These are phyloP conservation scores for Rutpela maculata DNA, from an alignment of 2,888 invertebrate species.

Conservation along the genomic window DNA sequence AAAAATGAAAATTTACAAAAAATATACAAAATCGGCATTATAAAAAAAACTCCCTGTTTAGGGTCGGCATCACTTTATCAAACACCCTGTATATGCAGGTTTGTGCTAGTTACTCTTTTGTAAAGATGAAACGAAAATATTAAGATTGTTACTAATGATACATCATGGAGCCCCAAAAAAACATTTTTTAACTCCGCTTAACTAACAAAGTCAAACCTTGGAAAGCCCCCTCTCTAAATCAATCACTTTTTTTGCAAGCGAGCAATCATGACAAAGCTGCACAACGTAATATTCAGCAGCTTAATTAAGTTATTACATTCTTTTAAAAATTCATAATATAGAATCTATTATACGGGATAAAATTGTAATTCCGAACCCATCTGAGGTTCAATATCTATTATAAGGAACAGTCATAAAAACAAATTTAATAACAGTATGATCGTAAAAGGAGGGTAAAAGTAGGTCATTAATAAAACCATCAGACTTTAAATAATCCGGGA, in stretches of 20 bases:
- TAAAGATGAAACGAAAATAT: too few relatives aligned
- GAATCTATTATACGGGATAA: conserved; percentile 28
- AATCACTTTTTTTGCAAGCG: not conserved
- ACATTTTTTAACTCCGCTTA: too few relatives aligned
- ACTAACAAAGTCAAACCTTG: not conserved
- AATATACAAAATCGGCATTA: too few relatives aligned
- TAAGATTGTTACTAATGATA: too few relatives aligned
- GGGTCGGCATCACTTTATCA: too few relatives aligned
- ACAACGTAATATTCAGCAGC: not conserved
- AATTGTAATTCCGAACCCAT: conserved; percentile 49
- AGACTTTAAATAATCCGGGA: conserved; percentile 66
- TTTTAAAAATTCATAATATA: conserved; percentile 7
- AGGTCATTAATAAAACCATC: conserved; percentile 66
- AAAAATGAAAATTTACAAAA: too few relatives aligned
- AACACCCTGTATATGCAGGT: too few relatives aligned
- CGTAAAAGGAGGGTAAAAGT: conserved; percentile 61
- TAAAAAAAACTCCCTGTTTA: too few relatives aligned
- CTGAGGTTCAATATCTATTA: conserved; percentile 56
- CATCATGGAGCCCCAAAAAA: too few relatives aligned
- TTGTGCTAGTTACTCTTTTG: too few relatives aligned
- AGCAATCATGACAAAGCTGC: conserved; percentile 2
- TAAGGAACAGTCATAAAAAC: conserved; percentile 60
- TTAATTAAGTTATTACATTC: conserved; percentile 3
- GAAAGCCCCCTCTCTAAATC: not conserved
- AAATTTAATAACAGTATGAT: conserved; percentile 65